Conservation (phyloP, 2,797 vertebrate genomes). For the Taeniopygia guttata region DNA sequence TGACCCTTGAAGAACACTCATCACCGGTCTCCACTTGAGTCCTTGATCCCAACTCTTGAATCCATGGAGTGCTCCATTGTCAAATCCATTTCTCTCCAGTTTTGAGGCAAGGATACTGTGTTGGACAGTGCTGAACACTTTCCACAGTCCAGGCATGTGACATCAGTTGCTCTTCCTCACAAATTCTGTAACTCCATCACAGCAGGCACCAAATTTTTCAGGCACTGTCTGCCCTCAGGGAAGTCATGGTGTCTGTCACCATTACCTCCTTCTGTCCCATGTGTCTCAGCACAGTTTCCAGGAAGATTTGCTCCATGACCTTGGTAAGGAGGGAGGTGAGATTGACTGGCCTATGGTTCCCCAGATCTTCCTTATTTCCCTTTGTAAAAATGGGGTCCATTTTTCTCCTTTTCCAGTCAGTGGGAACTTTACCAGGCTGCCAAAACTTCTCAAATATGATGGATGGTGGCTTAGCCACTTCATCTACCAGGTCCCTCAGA, state of each 20-base stretch:
- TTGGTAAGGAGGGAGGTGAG: not conserved
- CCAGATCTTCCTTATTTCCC: not conserved
- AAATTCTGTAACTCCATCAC: not conserved
- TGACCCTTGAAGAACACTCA: not conserved
- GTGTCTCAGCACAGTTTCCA: not conserved
- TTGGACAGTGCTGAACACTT: not conserved
- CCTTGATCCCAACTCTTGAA: not conserved
- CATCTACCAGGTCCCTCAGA: not conserved
- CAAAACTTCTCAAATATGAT: not conserved
- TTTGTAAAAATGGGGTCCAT: not conserved
- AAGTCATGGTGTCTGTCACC: not conserved
- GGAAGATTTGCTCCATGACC: not conserved
- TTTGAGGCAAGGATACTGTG: not conserved
- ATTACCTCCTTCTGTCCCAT: not conserved
- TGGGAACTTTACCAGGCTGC: not conserved
- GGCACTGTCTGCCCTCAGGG: not conserved
- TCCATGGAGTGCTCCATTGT: rapidly evolving
- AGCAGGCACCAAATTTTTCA: not conserved
- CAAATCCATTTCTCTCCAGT: not conserved
- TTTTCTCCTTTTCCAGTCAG: not conserved
- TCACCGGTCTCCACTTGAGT: not conserved
- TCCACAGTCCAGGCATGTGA: not conserved
- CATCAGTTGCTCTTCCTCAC: not conserved
- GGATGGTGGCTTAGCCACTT: not conserved
- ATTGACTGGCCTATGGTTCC: not conserved